These are phyloP conservation scores for Thyatira batis DNA, from an alignment of 2,888 invertebrate species.

Conservation along the genomic window DNA sequence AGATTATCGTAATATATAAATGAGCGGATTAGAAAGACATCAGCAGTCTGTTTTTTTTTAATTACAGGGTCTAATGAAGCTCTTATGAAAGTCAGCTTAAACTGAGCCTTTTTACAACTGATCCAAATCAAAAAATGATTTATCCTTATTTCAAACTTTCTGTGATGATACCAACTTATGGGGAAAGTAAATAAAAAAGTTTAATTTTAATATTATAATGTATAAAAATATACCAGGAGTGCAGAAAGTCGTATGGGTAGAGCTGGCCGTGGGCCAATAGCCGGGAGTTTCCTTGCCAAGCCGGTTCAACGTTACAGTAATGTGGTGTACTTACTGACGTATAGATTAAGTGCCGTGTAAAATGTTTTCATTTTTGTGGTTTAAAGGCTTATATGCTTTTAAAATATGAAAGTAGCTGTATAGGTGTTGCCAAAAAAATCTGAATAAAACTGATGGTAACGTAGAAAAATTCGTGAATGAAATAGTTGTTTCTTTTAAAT, in stretches of 20 bases:
- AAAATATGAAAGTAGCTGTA: not conserved
- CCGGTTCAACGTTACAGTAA: conserved; percentile 38
- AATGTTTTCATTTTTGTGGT: not conserved
- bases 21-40: too few species aligned
- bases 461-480: too few species aligned
- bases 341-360: conserved; percentile 25
- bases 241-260: conserved; percentile 22
- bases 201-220: conserved; percentile 31
- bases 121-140: too few species aligned
- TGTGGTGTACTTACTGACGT: conserved; percentile 36
- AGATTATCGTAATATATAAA: too few species aligned
- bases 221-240: conserved; percentile 33
- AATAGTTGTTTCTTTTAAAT: too few species aligned
- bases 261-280: conserved; percentile 28
- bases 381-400: not conserved
- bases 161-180: too few species aligned
- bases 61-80: too few species aligned
- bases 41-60: too few species aligned
- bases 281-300: conserved; percentile 41
- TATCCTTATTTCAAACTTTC: too few species aligned
- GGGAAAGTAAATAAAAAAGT: not conserved
- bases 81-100: too few species aligned
- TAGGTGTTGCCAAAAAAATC: not conserved
- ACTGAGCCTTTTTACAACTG: too few species aligned
- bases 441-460: too few species aligned